These are phyloP conservation scores for Torymus aiolomorphi DNA, from an alignment of 2,888 invertebrate species.

Conservation along the genomic window DNA sequence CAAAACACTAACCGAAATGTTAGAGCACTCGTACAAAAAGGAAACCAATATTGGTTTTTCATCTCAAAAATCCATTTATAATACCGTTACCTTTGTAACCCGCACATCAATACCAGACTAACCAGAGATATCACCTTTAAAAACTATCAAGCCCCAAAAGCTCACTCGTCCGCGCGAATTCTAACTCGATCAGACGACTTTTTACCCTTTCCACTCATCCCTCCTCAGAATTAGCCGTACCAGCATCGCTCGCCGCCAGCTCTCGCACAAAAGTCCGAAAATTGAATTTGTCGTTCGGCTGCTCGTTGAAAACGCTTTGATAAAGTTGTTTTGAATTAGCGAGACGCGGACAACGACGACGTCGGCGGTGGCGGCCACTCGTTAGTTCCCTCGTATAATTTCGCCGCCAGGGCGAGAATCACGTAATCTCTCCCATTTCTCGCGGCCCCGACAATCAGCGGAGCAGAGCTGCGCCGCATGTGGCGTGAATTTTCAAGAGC, in stretches of 20 bases:
- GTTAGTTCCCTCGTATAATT: slow-evolving; percentile 41
- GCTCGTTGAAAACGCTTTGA: slow-evolving; percentile 37
- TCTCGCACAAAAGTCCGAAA: slow-evolving; percentile 38
- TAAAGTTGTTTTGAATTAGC: slow-evolving; percentile 54
- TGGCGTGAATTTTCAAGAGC: background rate
- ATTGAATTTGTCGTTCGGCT: slow-evolving; percentile 36
- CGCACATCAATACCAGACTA: background rate
- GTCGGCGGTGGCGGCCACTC: slow-evolving; percentile 9
- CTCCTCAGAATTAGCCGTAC: slow-evolving; percentile 5
- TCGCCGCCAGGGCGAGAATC: slow-evolving; percentile 38
- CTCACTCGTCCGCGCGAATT: slow-evolving; percentile 6
- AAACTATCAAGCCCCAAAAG: background rate
- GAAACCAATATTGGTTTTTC: too few relatives aligned
- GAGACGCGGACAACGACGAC: background rate
- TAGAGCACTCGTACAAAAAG: background rate
- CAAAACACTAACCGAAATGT: too few relatives aligned
- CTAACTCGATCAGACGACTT: background rate
- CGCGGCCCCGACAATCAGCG: slow-evolving; percentile 23
- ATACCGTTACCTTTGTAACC: background rate
- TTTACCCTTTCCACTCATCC: background rate
- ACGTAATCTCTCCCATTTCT: slow-evolving; percentile 35
- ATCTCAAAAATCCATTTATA: too few relatives aligned
- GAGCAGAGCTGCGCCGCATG: background rate
- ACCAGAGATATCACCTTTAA: background rate
- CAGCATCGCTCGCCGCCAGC: too few relatives aligned